Conservation (phyloP, 2,888 invertebrate genomes). For the Timandra comae region DNA sequence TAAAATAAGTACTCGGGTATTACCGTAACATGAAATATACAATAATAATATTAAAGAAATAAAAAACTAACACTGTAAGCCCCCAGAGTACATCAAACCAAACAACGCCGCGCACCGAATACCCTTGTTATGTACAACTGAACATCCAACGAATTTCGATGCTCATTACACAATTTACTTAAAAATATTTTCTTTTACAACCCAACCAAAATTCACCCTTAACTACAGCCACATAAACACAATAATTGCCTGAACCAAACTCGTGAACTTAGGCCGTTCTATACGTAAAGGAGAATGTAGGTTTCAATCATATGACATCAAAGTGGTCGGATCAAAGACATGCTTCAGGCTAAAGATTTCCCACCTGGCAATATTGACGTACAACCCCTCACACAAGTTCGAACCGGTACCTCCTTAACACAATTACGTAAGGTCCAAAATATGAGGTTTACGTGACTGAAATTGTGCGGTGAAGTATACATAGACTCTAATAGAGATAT, state of each 20-base stretch:
- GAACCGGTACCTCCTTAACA: slow-evolving; percentile 4
- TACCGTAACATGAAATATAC: too few relatives aligned
- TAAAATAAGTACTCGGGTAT: too few relatives aligned
- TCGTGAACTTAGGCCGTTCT: slow-evolving; percentile 6
- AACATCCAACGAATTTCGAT: slow-evolving; percentile 38
- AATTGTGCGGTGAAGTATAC: slow-evolving; percentile 5
- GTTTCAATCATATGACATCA: slow-evolving; percentile 34
- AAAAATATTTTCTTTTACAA: slow-evolving; percentile 20
- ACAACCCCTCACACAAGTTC: slow-evolving; percentile 13
- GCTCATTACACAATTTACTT: slow-evolving; percentile 46
- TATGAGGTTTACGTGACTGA: neutral
- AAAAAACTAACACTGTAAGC: neutral
- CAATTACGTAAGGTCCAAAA: slow-evolving; percentile 4
- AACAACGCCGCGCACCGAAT: slow-evolving; percentile 26
- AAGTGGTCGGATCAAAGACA: slow-evolving; percentile 37
- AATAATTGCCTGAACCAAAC: neutral
- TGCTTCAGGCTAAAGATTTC: slow-evolving; percentile 32
- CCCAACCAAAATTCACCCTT: slow-evolving; percentile 7
- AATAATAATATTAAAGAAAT: too few relatives aligned
- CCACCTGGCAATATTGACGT: slow-evolving; percentile 37
- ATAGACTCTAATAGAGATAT: slow-evolving; percentile 20
- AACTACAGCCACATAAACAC: neutral
- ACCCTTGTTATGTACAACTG: slow-evolving; percentile 28
- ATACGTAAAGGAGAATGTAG: slow-evolving; percentile 13
- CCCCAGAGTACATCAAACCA: slow-evolving; percentile 27